phyloP scores from a whole-genome alignment of 2,113 vertebrate genomes.

The Charadrius vociferus region DNA sequence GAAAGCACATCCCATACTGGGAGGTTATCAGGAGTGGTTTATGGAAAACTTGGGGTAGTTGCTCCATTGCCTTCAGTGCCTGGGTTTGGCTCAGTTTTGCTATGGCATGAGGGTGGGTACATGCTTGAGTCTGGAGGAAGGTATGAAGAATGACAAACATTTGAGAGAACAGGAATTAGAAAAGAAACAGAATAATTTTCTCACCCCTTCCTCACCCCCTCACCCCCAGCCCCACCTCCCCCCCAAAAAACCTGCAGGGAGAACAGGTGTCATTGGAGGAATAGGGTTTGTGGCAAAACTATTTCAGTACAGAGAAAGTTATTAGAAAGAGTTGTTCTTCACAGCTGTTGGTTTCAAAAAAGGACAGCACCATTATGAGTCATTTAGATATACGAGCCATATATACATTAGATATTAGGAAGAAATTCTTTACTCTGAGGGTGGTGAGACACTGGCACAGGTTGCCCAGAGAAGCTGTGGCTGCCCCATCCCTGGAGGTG shows the following conservation, averaged over 20 bases:
- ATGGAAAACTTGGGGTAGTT: neutral
- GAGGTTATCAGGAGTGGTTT: neutral
- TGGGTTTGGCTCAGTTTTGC: neutral
- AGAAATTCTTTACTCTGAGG: neutral
- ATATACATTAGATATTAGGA: neutral
- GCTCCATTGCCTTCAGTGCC: neutral
- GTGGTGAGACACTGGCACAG: neutral
- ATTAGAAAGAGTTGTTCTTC: neutral
- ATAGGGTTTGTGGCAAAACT: neutral
- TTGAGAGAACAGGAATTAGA: neutral
- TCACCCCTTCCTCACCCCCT: too few species aligned
- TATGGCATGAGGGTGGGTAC: accelerated
- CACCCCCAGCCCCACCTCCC: too few species aligned
- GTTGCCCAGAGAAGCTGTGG: neutral
- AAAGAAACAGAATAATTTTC: neutral
- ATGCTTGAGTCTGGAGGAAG: neutral
- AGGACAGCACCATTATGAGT: neutral
- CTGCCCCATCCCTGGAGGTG: neutral
- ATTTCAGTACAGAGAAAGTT: neutral
- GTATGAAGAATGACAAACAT: neutral
- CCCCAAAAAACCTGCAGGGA: neutral
- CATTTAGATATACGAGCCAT: neutral
- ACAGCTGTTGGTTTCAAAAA: neutral
- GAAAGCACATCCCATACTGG: neutral
- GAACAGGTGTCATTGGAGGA: neutral